These are phyloP conservation scores for Drosophila suzukii DNA, from an alignment of 1,140 invertebrate genomes.

Conservation along the genomic window DNA sequence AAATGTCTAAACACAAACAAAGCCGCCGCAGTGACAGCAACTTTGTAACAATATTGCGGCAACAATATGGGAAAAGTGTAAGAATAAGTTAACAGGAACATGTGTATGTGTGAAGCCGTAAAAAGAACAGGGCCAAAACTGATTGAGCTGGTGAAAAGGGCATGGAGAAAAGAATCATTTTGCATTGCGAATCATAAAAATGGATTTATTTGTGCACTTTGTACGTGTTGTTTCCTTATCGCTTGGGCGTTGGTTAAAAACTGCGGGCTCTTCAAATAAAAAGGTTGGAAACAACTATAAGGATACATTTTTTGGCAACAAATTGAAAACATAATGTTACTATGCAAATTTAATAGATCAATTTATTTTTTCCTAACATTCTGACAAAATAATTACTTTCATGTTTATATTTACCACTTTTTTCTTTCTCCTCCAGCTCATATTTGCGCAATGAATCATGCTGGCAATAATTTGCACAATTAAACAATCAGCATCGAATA, in stretches of 20 bases:
- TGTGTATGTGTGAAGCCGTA: conserved; percentile 23
- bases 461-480: conserved; percentile 48
- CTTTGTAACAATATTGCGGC: conserved; percentile 24
- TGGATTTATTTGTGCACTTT: conserved; percentile 57
- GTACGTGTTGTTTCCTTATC: conserved; percentile 30
- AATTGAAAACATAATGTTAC: too few species aligned
- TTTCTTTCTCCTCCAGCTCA: background rate
- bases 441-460: conserved; percentile 45
- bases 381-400: conserved; percentile 12
- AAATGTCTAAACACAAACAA: conserved; percentile 75
- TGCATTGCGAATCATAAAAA: conserved; percentile 62
- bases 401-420: conserved; percentile 3
- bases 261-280: background rate
- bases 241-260: conserved; percentile 3
- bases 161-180: conserved; percentile 28
- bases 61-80: conserved; percentile 40
- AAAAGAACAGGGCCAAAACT: conserved; percentile 21
- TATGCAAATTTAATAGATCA: background rate
- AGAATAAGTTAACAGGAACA: conserved; percentile 31
- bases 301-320: background rate
- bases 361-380: background rate
- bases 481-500: conserved; percentile 43
- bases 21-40: conserved; percentile 49
- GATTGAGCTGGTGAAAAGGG: conserved; percentile 11
- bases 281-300: background rate